A percentile compares a stretch with the other conserved stretches of the same genome.
Conservation (phyloP, 2,888 invertebrate species). For the Cosmia pyralina region DNA sequence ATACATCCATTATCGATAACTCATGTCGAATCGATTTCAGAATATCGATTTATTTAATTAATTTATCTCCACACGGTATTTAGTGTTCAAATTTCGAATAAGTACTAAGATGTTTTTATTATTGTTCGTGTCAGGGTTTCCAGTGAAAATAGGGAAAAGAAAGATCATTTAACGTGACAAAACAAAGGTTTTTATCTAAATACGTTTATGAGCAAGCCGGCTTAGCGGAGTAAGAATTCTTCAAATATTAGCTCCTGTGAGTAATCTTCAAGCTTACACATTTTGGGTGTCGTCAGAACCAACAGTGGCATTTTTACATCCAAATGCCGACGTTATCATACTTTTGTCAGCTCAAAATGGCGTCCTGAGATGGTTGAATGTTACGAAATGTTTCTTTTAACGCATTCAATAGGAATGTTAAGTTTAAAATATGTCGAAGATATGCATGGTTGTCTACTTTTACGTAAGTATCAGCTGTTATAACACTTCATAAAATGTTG, state of each 20-base stretch:
- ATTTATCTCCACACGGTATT: conserved; percentile 48
- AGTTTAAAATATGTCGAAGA: conserved; percentile 24
- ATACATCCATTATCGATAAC: conserved; percentile 52
- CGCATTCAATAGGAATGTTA: conserved; percentile 29
- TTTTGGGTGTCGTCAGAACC: conserved; percentile 64
- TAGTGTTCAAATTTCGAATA: conserved; percentile 40
- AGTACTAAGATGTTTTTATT: neutral
- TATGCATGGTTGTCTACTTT: conserved; percentile 39
- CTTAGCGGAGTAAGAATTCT: conserved; percentile 73
- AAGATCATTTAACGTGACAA: conserved; percentile 54
- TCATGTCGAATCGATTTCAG: conserved; percentile 53
- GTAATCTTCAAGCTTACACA: conserved; percentile 70
- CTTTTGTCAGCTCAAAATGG: conserved; percentile 49
- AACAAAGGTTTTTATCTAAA: conserved; percentile 65
- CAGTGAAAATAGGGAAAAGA: conserved; percentile 25
- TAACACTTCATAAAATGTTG: conserved; percentile 37
- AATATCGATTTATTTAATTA: conserved; percentile 54
- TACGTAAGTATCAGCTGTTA: conserved; percentile 33
- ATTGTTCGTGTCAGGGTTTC: conserved; percentile 7
- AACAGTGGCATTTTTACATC: conserved; percentile 69
- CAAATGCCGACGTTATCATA: conserved; percentile 67
- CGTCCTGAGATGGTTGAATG: conserved; percentile 43
- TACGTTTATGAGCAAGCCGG: conserved; percentile 63
- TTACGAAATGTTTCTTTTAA: conserved; percentile 60
- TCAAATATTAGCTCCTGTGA: conserved; percentile 86